phyloP scores from a whole-genome alignment of 2,113 vertebrate species.

The Odocoileus virginianus region DNA sequence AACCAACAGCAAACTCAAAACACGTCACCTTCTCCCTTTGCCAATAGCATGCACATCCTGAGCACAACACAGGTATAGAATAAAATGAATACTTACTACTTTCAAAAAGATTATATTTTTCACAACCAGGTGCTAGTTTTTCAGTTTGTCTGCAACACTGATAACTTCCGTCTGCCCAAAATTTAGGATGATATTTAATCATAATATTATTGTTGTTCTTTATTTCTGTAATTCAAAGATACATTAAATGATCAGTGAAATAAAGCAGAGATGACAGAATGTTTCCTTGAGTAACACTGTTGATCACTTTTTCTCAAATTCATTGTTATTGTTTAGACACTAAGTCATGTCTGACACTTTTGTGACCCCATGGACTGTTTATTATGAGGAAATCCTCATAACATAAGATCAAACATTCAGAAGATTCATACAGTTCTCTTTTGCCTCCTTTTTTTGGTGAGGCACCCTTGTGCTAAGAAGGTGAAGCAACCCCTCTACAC shows the following conservation, averaged over 20 bases:
- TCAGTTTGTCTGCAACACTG: conserved; percentile 94
- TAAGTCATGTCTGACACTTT: not conserved
- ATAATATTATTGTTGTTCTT: conserved; percentile 87
- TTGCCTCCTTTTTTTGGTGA: not conserved
- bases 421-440: not conserved
- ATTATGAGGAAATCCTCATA: not conserved
- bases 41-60: not conserved
- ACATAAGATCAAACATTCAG: not conserved
- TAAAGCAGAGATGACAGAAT: not conserved
- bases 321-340: not conserved
- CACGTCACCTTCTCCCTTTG: not conserved
- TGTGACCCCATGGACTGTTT: not conserved
- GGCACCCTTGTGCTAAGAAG: not conserved
- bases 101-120: conserved; percentile 92
- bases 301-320: not conserved
- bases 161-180: conserved; percentile 94
- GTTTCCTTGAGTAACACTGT: not conserved
- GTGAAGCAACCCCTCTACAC: not conserved
- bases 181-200: conserved; percentile 94
- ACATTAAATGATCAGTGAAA: conserved; percentile 17
- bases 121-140: conserved; percentile 92
- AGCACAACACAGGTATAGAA: not conserved
- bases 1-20: not conserved
- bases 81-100: conserved; percentile 83
- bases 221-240: conserved; percentile 85